These are phyloP conservation scores for Sinodicranocentrus sp. DNA, from an alignment of 2,888 invertebrate species.

Conservation along the genomic window DNA sequence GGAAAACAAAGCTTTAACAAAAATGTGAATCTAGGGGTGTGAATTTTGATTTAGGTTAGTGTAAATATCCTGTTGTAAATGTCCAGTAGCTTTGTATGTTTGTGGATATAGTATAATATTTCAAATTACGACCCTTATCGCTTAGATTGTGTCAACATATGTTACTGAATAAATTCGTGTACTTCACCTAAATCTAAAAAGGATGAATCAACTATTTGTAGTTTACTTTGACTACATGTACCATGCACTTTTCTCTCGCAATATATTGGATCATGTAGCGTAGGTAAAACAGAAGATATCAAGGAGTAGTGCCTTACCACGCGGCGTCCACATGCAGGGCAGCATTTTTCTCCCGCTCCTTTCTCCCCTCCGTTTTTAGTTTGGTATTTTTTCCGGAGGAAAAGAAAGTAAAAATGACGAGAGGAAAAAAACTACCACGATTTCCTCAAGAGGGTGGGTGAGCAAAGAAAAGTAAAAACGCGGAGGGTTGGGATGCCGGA, in stretches of 20 bases:
- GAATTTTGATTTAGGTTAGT: too few relatives aligned
- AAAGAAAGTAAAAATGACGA: neutral
- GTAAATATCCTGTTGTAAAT: too few relatives aligned
- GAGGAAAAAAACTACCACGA: slow-evolving; percentile 40
- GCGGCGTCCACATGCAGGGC: neutral
- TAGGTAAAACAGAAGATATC: neutral
- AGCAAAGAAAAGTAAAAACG: slow-evolving; percentile 20
- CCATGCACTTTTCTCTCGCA: neutral
- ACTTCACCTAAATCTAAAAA: neutral
- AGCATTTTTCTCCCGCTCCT: neutral
- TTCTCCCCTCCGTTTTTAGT: slow-evolving; percentile 10
- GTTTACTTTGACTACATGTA: neutral
- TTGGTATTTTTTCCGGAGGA: neutral
- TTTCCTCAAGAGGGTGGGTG: slow-evolving; percentile 47
- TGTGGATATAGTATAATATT: too few relatives aligned
- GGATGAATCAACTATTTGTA: neutral
- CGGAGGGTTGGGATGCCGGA: slow-evolving; percentile 10
- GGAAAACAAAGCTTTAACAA: too few relatives aligned
- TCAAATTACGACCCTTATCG: too few relatives aligned
- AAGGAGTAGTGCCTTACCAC: too few relatives aligned
- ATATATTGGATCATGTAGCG: neutral
- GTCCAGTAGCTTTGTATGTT: too few relatives aligned
- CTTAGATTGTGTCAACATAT: neutral
- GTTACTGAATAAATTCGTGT: neutral
- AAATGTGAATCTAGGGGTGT: too few relatives aligned